Conservation (phyloP, 2,797 vertebrate species). For the Sandelia bainsii region DNA sequence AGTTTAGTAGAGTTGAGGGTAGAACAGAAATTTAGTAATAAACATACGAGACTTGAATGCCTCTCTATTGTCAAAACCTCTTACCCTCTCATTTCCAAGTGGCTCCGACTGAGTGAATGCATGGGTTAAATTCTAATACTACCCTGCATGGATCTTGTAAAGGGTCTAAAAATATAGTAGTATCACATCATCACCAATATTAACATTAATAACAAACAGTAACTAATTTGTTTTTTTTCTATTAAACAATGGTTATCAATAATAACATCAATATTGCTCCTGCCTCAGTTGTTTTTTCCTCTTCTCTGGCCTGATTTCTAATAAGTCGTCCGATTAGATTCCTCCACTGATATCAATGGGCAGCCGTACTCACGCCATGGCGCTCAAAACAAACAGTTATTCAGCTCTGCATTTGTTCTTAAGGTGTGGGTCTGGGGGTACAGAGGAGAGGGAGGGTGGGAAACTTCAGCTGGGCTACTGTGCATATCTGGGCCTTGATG, state of each 20-base stretch:
- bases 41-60: slow-evolving; percentile 39
- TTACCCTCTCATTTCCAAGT: slow-evolving; percentile 5
- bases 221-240: background rate
- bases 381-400: slow-evolving; percentile 79
- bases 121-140: background rate
- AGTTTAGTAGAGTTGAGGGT: background rate
- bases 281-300: slow-evolving; percentile 74
- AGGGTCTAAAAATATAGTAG: background rate
- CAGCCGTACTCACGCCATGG: slow-evolving; percentile 79
- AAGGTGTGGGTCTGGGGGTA: slow-evolving; percentile 72
- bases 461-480: slow-evolving; percentile 77
- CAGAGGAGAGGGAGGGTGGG: slow-evolving; percentile 74
- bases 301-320: slow-evolving; percentile 63
- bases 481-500: slow-evolving; percentile 83
- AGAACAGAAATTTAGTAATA: slow-evolving; percentile 27
- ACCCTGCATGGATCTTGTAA: slow-evolving; percentile 2
- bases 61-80: slow-evolving; percentile 36
- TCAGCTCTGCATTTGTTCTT: slow-evolving; percentile 78
- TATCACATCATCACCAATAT: background rate
- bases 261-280: slow-evolving; percentile 24
- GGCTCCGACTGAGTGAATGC: slow-evolving; percentile 19
- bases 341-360: slow-evolving; percentile 72
- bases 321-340: slow-evolving; percentile 80
- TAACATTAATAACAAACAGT: background rate
- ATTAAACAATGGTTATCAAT: slow-evolving; percentile 18